Percentiles rank a stretch among this genome's conserved stretches.
Evolutionary conservation across 1,140 invertebrate genomes (phyloP).

Genomic region (Ooceraea biroi): DNA sequence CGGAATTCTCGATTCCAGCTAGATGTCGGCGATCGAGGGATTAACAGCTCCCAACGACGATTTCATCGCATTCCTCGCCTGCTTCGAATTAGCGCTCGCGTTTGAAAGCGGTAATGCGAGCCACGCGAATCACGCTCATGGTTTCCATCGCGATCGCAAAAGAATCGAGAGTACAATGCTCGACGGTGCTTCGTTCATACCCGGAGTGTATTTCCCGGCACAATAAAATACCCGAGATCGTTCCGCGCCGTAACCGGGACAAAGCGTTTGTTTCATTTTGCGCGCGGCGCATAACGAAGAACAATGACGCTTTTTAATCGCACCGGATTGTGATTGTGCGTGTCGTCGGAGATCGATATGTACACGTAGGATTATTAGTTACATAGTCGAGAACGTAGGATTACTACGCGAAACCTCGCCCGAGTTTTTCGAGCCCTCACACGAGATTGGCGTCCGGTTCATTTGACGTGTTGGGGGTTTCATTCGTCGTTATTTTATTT

Average conservation of each 20-base stretch:
- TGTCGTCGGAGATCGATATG: slow-evolving; percentile 3
- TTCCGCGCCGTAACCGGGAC: slow-evolving; percentile 20
- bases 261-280: slow-evolving; percentile 26
- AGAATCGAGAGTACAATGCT: background rate
- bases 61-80: slow-evolving; percentile 1
- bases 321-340: slow-evolving; percentile 27
- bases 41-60: background rate
- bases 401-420: slow-evolving; percentile 30
- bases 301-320: slow-evolving; percentile 33
- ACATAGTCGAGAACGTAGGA: background rate
- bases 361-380: slow-evolving; percentile 4
- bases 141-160: background rate
- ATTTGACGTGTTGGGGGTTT: background rate
- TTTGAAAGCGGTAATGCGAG: background rate
- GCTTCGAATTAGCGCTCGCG: background rate
- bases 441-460: slow-evolving; percentile 17
- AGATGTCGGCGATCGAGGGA: background rate
- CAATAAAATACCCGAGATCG: background rate
- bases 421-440: slow-evolving; percentile 17
- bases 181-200: background rate
- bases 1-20: background rate
- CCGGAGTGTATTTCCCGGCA: background rate
- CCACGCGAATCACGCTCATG: background rate
- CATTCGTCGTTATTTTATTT: background rate
- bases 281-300: background rate